Base-by-base conservation (phyloP, 2,888 invertebrate genomes). In the Esperia sulphurella region DNA sequence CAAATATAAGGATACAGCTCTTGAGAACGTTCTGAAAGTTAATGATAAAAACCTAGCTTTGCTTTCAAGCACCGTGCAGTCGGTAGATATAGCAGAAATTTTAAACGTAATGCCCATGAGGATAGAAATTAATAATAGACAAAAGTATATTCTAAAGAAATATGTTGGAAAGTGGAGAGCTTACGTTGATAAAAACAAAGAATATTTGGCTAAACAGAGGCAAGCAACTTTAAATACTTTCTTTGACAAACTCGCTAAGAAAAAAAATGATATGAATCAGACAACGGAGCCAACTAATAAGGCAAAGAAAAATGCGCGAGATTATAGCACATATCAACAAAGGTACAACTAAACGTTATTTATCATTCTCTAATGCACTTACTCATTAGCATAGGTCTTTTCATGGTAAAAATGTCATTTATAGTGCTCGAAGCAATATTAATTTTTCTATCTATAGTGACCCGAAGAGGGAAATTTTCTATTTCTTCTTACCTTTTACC, bases 321-420 rank as follows among this genome's bases (percentile, higher is more conserved):
- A 89, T 65, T 86, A 78, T 49, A 79, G 69, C 21, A 81, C 80
- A 12, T 89, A 88, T 58, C 84, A 87, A 58, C 86, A 87, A 49
- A 80, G 86, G 88, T 86, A 71, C n/a, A n/a, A n/a, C 4, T 12
- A 40, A 4, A 21, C 5, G 2, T 21, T 21, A 21, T 3, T 21
- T 21, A 21, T 21, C 21, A 21, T 21, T n/a, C n/a, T n/a, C n/a
- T 21, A 21, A 21, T 21, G n/a, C n/a, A n/a, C n/a, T n/a, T n/a
- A n/a, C n/a, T 21, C 21, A 21, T 21, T 21, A 21, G 21, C 5
- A 21, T 21, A n/a, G n/a, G n/a, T n/a, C n/a, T n/a, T n/a, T n/a
- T n/a, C n/a, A n/a, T n/a, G n/a, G n/a, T n/a, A n/a, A n/a, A n/a
- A n/a, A n/a, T n/a, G n/a, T n/a, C n/a, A n/a, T n/a, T n/a, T n/a